Evolutionary conservation across 2,797 vertebrate species (phyloP), one percentile per base, ranked within the genome.

Genomic region (Muraenolepis orangiensis): DNA sequence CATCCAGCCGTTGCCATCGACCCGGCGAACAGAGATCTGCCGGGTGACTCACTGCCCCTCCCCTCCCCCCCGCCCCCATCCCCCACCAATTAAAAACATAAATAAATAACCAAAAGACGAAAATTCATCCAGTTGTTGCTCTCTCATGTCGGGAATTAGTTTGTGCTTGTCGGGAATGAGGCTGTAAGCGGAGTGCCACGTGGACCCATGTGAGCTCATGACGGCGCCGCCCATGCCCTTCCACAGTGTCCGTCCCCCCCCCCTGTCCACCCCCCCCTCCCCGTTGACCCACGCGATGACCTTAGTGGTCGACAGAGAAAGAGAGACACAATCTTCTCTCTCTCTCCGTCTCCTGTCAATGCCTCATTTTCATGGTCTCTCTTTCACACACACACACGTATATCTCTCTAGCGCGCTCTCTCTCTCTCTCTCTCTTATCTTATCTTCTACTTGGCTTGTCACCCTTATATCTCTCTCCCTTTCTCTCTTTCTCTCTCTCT

Each of bases 151-250:
- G 83, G 46, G 76, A 79, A 83, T 70, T 51, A 26, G 78, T 74
- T 78, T 84, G 73, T 66, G 64, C 76, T 16, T 32, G 57, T 34
- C 75, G 72, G 71, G 46, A n/a, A n/a, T 4, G 18, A 6, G 5
- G 42, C 42, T 46, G 4, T 20, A n/a, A 51, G 18, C 16, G 4
- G 14, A 18, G 18, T 6, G 75, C 87, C 85, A 86, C 82, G 80
- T 88, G 88, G 88, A 84, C 80, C 32, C 46, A 6, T 32, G 3
- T 40, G 73, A 80, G 75, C 80, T 76, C 80, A 77, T 72, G 30
- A 32, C 26, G 75, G 70, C 78, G 26, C 20, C 69, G 73, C 72
- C n/a, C n/a, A 42, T 77, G 66, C 75, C 81, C 82, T n/a, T n/a
- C 78, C 72, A 71, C 75, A 1, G 40, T 40, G 61, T 80, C 28